Evolutionary conservation across 2,888 invertebrate species (phyloP).

Genomic region (Silvanus unidentatus): DNA sequence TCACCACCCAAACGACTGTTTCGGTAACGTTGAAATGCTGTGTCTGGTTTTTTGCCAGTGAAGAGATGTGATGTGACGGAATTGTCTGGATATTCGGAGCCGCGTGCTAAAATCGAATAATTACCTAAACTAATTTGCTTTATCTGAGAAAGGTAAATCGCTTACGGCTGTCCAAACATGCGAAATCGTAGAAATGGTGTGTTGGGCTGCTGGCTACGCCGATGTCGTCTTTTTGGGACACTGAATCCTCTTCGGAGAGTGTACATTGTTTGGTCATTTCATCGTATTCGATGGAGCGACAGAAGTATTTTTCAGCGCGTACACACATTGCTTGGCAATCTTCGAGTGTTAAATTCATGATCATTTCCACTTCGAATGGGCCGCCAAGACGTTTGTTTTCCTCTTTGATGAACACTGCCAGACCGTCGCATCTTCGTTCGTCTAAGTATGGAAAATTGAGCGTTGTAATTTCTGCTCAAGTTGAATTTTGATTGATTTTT

Average conservation of each 20-base stretch:
- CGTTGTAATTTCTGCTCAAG: not conserved
- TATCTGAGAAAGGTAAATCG: conserved; percentile 25
- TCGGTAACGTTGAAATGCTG: conserved; percentile 81
- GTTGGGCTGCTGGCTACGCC: conserved; percentile 78
- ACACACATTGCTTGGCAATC: conserved; percentile 86
- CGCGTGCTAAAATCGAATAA: conserved; percentile 62
- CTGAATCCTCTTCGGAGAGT: conserved; percentile 86
- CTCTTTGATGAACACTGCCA: conserved; percentile 83
- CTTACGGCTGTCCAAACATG: conserved; percentile 87
- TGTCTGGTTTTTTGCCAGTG: conserved; percentile 73
- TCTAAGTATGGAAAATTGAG: conserved; percentile 53
- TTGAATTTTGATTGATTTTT: not conserved
- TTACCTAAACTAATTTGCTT: conserved; percentile 2
- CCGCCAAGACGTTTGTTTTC: conserved; percentile 82
- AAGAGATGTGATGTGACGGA: conserved; percentile 79
- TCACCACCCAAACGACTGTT: conserved; percentile 82
- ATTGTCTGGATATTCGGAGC: conserved; percentile 84
- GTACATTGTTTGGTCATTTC: conserved; percentile 81
- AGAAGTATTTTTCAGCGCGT: conserved; percentile 81
- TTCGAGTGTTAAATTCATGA: conserved; percentile 77
- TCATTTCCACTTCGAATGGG: conserved; percentile 82
- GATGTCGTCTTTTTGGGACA: conserved; percentile 82
- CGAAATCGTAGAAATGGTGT: conserved; percentile 83
- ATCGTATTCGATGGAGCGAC: conserved; percentile 84
- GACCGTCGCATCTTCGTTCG: conserved; percentile 78